Base-by-base conservation (phyloP, 2,797 vertebrate genomes). In the Meda fulgida region DNA sequence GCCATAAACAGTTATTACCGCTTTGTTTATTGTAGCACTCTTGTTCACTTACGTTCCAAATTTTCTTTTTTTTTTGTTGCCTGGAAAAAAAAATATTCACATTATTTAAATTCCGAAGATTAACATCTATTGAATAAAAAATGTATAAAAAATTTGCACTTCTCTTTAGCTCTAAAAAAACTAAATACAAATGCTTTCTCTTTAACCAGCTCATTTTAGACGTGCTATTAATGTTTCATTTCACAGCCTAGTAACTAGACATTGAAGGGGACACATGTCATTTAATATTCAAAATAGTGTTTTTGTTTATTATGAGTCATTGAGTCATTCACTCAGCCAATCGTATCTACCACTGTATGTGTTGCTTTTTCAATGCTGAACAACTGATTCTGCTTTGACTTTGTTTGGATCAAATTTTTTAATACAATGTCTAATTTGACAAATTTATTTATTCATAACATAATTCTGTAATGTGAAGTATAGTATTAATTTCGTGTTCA, bases 1-100 rank as follows among this genome's bases (percentile, higher is more conserved):
- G 83, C 65, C 63, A 78, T 84, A 70, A 84, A 78, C 60, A 13
- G 48, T 84, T 46, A 84, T 84, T 40, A 58, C 26, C 16, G 0
- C 51, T 21, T 63, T 82, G 51, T 73, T 84, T 84, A 69, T 58
- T 29, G n/a, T 36, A 21, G 18, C 18, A 69, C 82, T 29, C 1
- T 67, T 58, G 3, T 78, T 78, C 4, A 19, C 1, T 84, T 19
- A 1, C 31, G 31, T 34, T 16, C 40, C 29, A 66, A 83, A 66
- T 6, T 58, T 7, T 48, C 48, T 29, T 58, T 60, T 5, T 10
- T 11, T 60, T 60, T 55, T 4, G 11, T 58, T 58, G 0, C 7
- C 14, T 71, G n/a, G 40, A 18, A n/a, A 36, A 76, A 36, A 38
- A n/a, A 0, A 0, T 29, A 16, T 18, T 51, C 21, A 53, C 23